These are phyloP conservation scores for Caenorhabditis panamensis DNA, from an alignment of 2,888 invertebrate species.

Conservation along the genomic window DNA sequence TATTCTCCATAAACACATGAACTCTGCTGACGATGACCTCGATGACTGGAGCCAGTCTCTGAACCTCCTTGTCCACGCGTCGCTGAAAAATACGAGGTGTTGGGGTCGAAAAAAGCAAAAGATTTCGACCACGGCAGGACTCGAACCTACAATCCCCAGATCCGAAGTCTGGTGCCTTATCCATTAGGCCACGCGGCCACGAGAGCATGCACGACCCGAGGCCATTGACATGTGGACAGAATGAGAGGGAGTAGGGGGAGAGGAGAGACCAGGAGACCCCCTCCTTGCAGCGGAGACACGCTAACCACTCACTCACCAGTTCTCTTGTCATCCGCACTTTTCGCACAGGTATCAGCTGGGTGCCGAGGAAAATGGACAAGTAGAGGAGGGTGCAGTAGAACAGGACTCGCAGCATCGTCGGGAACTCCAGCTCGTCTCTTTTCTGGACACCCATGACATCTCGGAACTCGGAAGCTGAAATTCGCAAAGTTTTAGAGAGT, in stretches of 20 bases:
- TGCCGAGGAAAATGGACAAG: constrained; percentile 24
- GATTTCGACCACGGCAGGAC: constrained; percentile 69
- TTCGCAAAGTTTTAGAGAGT: neutral
- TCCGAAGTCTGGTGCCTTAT: constrained; percentile 75
- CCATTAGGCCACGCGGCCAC: constrained; percentile 75
- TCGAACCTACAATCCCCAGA: constrained; percentile 71
- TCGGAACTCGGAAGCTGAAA: constrained; percentile 23
- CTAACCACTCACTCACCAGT: constrained; percentile 31
- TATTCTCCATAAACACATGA: constrained; percentile 35
- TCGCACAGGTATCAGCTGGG: constrained; percentile 34
- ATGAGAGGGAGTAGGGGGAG: neutral
- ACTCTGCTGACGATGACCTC: constrained; percentile 35
- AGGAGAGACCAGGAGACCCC: no score
- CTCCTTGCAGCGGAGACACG: no score
- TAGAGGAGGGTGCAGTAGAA: constrained; percentile 43
- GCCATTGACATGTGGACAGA: neutral
- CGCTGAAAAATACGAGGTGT: constrained; percentile 20
- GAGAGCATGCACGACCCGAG: neutral
- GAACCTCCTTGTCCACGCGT: constrained; percentile 38
- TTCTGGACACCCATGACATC: neutral
- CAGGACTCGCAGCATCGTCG: constrained; percentile 35
- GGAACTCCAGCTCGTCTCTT: constrained; percentile 16
- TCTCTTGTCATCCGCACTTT: constrained; percentile 23
- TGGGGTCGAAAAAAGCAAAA: constrained; percentile 7
- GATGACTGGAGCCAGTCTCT: constrained; percentile 42